A percentile compares a stretch with the other conserved stretches of the same genome.
These are phyloP conservation scores for Pectinophora gossypiella DNA, from an alignment of 1,140 invertebrate genomes.

Conservation along the genomic window DNA sequence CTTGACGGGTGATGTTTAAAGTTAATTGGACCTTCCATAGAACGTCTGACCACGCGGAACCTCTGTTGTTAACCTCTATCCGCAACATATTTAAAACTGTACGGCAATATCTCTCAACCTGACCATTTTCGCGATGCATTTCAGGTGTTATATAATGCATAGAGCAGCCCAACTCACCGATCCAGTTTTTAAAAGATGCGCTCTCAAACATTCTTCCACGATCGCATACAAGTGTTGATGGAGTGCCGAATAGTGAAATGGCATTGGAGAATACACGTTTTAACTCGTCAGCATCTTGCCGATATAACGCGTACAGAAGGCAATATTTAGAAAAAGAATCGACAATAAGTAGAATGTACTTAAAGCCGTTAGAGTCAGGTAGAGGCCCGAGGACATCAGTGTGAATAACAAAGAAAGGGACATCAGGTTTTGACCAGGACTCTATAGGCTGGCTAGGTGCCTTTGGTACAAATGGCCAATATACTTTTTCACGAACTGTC, in stretches of 20 bases:
- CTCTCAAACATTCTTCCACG: conserved; percentile 9
- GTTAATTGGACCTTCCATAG: conserved; percentile 5
- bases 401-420: conserved; percentile 20
- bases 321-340: conserved; percentile 13
- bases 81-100: conserved; percentile 21
- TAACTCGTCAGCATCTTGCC: conserved; percentile 3
- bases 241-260: conserved; percentile 6
- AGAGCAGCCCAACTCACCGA: not conserved
- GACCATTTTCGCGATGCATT: conserved; percentile 21
- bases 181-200: not conserved
- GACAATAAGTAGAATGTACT: conserved; percentile 11
- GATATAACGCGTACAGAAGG: conserved; percentile 1
- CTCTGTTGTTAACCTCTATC: conserved; percentile 8
- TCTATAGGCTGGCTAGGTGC: conserved; percentile 9
- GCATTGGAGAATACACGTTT: conserved; percentile 9
- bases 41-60: not conserved
- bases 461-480: conserved; percentile 7
- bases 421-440: conserved; percentile 10
- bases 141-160: conserved; percentile 12
- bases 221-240: not conserved
- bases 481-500: conserved; percentile 18
- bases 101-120: conserved; percentile 26
- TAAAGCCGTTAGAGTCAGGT: conserved; percentile 2
- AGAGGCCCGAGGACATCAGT: conserved; percentile 19
- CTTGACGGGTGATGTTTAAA: conserved; percentile 1